Evolutionary conservation across 2,113 vertebrate species (phyloP).

Genomic region (Acanthochromis polyacanthus): DNA sequence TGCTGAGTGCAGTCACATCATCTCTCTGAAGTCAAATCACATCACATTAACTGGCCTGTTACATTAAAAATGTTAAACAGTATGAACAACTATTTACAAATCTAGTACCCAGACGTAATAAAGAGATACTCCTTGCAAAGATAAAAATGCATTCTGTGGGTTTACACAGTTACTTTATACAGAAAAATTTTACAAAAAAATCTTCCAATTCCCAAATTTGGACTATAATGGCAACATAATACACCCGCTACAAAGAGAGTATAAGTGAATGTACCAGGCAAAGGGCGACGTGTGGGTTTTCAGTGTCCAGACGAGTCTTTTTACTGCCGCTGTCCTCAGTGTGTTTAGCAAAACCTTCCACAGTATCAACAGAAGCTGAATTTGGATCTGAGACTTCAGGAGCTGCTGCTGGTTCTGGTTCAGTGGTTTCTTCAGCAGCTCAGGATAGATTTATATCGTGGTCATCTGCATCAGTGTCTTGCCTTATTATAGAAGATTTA

Average conservation of each 20-base stretch:
- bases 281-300: not conserved
- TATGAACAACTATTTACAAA: not conserved
- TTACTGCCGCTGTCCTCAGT: conserved; percentile 57
- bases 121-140: too few relatives aligned
- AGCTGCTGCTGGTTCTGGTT: not conserved
- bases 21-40: conserved; percentile 64
- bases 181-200: too few relatives aligned
- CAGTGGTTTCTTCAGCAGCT: not conserved
- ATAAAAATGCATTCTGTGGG: too few relatives aligned
- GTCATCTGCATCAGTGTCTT: not conserved
- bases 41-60: not conserved
- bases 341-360: conserved; percentile 72
- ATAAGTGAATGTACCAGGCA: conserved; percentile 60
- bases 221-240: too few relatives aligned
- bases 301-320: not conserved
- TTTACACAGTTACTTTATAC: too few relatives aligned
- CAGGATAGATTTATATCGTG: not conserved
- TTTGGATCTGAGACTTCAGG: conserved; percentile 15
- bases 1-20: conserved; percentile 74
- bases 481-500: not conserved
- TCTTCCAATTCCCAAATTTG: too few relatives aligned
- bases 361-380: conserved; percentile 36
- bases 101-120: not conserved
- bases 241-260: not conserved
- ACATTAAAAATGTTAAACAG: not conserved